These are phyloP conservation scores for Drosophila tropicalis DNA, from an alignment of 1,140 invertebrate genomes.

Conservation along the genomic window DNA sequence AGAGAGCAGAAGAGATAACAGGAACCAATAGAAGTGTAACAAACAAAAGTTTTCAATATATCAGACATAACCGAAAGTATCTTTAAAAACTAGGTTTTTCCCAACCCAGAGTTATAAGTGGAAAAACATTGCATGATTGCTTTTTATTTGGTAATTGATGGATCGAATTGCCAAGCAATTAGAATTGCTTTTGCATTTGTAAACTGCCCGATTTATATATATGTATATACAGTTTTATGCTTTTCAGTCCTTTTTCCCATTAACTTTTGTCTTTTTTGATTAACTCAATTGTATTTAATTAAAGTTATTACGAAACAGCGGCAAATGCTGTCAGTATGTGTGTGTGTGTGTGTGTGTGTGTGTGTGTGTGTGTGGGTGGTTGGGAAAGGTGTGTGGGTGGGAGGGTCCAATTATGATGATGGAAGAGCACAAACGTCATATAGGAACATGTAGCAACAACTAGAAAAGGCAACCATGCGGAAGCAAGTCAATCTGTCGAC, in stretches of 20 bases:
- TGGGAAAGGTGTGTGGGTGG: neutral
- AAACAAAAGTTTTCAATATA: no score
- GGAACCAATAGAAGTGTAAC: no score
- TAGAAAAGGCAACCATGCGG: slow-evolving; percentile 13
- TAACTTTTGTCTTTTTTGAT: neutral
- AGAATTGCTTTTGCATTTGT: neutral
- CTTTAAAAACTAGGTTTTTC: no score
- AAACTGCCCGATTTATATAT: no score
- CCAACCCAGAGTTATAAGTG: no score
- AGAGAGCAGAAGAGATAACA: no score
- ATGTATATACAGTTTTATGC: no score
- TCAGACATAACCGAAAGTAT: no score
- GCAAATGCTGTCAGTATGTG: neutral
- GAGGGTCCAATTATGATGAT: slow-evolving; percentile 19
- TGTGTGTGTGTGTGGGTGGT: neutral
- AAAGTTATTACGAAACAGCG: slow-evolving; percentile 40
- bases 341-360: neutral
- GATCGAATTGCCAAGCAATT: neutral
- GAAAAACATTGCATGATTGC: neutral
- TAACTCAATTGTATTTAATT: slow-evolving; percentile 51
- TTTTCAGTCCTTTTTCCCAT: neutral
- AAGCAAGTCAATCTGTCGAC: slow-evolving; percentile 1
- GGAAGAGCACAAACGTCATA: neutral
- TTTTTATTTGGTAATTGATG: neutral
- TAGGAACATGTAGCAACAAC: slow-evolving; percentile 19